Conservation (phyloP, 2,888 invertebrate species). For the Amblyteles armatorius region DNA sequence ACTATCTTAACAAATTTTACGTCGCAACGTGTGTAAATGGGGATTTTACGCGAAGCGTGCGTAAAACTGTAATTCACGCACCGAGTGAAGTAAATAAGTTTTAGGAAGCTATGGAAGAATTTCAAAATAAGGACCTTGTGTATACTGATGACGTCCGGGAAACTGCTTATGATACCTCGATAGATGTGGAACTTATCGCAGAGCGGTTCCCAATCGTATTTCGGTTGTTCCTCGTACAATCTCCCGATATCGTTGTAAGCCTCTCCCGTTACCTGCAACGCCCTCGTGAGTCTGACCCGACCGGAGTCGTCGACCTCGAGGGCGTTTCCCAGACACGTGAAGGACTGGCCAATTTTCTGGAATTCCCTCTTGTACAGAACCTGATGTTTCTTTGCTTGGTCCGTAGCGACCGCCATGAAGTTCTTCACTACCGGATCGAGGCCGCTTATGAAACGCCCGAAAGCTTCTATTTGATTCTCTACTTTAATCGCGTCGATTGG, state of each 20-base stretch:
- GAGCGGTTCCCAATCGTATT: conserved; percentile 95
- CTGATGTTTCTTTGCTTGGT: conserved; percentile 95
- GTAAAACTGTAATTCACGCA: no score
- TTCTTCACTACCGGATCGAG: conserved; percentile 96
- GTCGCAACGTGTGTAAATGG: no score
- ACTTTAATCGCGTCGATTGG: conserved; percentile 89
- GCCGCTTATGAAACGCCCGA: conserved; percentile 92
- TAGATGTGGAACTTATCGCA: conserved; percentile 97
- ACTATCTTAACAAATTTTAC: no score
- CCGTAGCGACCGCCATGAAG: conserved; percentile 91
- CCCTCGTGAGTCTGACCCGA: conserved; percentile 89
- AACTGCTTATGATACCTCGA: conserved; percentile 95
- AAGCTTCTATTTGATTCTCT: conserved; percentile 94
- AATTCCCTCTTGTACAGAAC: conserved; percentile 95
- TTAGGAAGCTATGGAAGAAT: neutral
- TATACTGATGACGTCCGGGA: conserved; percentile 95
- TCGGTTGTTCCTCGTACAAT: conserved; percentile 95
- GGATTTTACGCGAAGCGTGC: no score
- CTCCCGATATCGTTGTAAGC: conserved; percentile 96
- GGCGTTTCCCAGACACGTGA: conserved; percentile 93
- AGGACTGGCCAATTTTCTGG: conserved; percentile 95
- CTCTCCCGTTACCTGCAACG: conserved; percentile 94
- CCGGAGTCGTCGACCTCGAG: conserved; percentile 91
- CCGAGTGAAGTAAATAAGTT: neutral
- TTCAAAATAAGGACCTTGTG: conserved; percentile 88